Evolutionary conservation across 2,113 vertebrate genomes (phyloP).

Genomic region (Corynorhinus townsendii): DNA sequence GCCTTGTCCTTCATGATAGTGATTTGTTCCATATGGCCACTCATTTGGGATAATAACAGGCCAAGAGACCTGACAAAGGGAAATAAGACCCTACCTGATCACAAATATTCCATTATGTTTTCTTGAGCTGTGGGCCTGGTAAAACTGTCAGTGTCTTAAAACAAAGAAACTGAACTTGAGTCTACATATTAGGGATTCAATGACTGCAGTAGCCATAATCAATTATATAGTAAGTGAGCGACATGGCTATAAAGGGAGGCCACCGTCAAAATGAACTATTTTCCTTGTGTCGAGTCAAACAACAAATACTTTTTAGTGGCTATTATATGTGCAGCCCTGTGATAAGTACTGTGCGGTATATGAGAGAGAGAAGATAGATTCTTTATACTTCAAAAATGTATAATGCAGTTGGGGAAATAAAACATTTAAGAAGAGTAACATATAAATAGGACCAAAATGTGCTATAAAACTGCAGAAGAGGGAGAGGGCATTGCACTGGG

Average conservation of each 20-base stretch:
- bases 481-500: background rate
- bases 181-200: constrained; percentile 16
- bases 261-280: background rate
- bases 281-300: constrained; percentile 5
- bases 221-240: constrained; percentile 27
- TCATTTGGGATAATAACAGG: constrained; percentile 63
- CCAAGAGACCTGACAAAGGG: constrained; percentile 29
- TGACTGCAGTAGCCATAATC: background rate
- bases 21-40: constrained; percentile 62
- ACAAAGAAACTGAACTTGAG: constrained; percentile 33
- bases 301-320: background rate
- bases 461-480: background rate
- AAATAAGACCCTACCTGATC: constrained; percentile 44
- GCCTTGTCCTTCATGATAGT: constrained; percentile 44
- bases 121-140: constrained; percentile 4
- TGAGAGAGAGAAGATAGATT: background rate
- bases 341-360: background rate
- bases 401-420: background rate
- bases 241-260: background rate
- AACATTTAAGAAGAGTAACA: background rate
- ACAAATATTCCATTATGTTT: constrained; percentile 32
- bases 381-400: background rate
- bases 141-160: constrained; percentile 50
- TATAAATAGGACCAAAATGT: background rate
- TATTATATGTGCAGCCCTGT: background rate